Base-by-base conservation (phyloP, 2,113 vertebrate species). In the Callocephalon fimbriatum region DNA sequence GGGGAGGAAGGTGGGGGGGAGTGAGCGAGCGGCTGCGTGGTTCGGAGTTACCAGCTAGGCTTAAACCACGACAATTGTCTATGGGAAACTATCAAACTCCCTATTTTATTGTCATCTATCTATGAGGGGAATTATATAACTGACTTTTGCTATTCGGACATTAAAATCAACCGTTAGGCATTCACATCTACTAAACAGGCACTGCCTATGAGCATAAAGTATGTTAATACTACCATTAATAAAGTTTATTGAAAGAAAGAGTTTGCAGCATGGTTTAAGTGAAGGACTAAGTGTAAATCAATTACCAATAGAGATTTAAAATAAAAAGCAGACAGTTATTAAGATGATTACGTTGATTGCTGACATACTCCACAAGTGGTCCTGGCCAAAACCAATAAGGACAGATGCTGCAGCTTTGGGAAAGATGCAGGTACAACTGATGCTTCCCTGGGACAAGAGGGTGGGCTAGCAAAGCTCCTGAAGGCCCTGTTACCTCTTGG, bases 131-230 rank as follows among this genome's bases (percentile, higher is more conserved):
- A 80, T 61, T 89, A 61, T 29, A 48, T 63, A 95, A 96, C n/a
- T 65, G 45, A 56, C 42, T 96, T 96, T 62, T 91, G 61, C n/a
- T 77, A 38, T 22, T 93, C 75, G 50, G 54, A 48, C 84, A 78
- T 51, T 87, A 90, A 97, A 94, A 88, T 86, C 51, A 71, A 32
- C 71, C 12, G 5, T 70, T 81, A 90, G 70, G 53, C 76, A 95
- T 88, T 89, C 88, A 90, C 85, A 88, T 51, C 37, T 90, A 89
- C 87, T 95, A 97, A 96, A 85, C 17, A 95, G 71, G 76, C 86
- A 96, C 37, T 61, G 94, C 85, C 37, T 92, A 86, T 75, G 81
- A 97, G 70, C 65, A 38, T 35, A 31, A 79, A 95, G 23, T 91
- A 94, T 84, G 79, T 76, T 95, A 97, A 96, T 92, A 92, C 8